These are phyloP conservation scores for Catharus ustulatus DNA, from an alignment of 2,797 vertebrate species.

Conservation along the genomic window DNA sequence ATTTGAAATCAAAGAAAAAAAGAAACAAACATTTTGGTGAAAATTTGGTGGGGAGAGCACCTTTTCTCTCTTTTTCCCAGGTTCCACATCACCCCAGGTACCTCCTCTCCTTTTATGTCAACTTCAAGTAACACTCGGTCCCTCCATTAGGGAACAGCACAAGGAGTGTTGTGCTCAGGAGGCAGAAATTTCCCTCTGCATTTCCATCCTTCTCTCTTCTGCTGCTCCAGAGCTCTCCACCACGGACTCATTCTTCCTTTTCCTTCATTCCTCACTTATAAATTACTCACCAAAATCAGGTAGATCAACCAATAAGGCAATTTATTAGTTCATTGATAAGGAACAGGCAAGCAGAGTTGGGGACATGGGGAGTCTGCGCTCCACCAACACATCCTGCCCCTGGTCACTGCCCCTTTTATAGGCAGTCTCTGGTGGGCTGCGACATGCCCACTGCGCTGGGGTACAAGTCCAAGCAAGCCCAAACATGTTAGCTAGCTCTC, in stretches of 20 bases:
- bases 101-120: not conserved
- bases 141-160: fast-evolving
- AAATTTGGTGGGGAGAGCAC: not conserved
- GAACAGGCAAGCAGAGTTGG: too few relatives aligned
- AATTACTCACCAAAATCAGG: too few relatives aligned
- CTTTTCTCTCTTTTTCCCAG: not conserved
- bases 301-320: too few relatives aligned
- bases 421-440: too few relatives aligned
- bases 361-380: too few relatives aligned
- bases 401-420: too few relatives aligned
- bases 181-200: not conserved
- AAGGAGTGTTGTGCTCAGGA: not conserved
- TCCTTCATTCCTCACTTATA: not conserved
- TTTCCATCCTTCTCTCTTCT: fast-evolving
- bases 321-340: too few relatives aligned
- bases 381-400: too few relatives aligned
- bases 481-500: too few relatives aligned
- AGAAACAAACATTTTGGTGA: not conserved
- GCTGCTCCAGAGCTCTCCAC: not conserved
- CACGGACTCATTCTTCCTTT: not conserved
- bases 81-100: not conserved
- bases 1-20: not conserved
- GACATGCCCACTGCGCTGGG: too few relatives aligned
- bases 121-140: too few relatives aligned
- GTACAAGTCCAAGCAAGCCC: too few relatives aligned